Conservation (phyloP, 92 coral and sea anemone species). For the Actinernus sp. region DNA sequence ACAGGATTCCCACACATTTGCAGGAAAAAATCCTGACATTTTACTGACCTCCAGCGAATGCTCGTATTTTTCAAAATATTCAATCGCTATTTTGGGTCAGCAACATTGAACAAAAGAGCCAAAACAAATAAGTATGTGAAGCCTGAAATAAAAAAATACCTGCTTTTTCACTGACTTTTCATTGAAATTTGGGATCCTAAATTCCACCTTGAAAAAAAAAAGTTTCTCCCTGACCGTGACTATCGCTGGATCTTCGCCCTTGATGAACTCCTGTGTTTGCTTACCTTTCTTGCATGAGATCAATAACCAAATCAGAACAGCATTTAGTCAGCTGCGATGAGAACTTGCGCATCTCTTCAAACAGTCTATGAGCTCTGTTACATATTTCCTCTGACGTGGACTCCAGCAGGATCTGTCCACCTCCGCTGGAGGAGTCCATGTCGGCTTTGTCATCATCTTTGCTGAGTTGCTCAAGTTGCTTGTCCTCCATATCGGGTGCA, state of each 20-base stretch:
- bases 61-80: too few relatives aligned
- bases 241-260: background rate
- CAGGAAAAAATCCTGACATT: too few relatives aligned
- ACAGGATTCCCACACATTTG: too few relatives aligned
- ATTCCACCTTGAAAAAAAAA: background rate
- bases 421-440: constrained; percentile 88
- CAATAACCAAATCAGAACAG: constrained; percentile 85
- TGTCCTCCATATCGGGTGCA: constrained; percentile 97
- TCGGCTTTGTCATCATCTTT: constrained; percentile 56
- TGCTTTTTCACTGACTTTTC: too few relatives aligned
- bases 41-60: too few relatives aligned
- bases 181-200: too few relatives aligned
- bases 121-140: too few relatives aligned
- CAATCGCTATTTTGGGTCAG: too few relatives aligned
- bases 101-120: too few relatives aligned
- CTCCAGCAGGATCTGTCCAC: constrained; percentile 94
- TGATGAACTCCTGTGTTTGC: background rate
- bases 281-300: constrained; percentile 76
- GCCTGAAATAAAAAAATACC: too few relatives aligned
- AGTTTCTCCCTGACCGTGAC: background rate
- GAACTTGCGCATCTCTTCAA: constrained; percentile 76
- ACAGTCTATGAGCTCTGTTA: constrained; percentile 76
- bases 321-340: constrained; percentile 75
- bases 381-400: constrained; percentile 90
- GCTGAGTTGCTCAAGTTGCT: constrained; percentile 73